Conservation (phyloP, 2,113 vertebrate species). For the Columba livia region DNA sequence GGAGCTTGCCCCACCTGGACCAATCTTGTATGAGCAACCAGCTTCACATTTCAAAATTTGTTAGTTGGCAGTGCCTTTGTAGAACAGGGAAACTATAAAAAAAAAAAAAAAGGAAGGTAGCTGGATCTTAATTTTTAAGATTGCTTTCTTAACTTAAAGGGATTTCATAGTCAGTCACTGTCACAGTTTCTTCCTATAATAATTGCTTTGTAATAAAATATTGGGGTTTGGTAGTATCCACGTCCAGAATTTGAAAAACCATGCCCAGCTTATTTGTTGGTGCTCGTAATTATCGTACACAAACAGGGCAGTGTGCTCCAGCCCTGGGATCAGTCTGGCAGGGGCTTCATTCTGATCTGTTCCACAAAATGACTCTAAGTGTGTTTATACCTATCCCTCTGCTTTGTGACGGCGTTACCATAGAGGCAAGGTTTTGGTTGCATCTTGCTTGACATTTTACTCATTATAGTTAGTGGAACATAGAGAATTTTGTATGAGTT, state of each 20-base stretch:
- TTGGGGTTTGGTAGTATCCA: background rate
- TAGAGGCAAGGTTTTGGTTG: background rate
- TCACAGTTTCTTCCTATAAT: background rate
- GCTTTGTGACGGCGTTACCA: background rate
- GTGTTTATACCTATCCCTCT: background rate
- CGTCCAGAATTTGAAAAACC: background rate
- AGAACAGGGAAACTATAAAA: background rate
- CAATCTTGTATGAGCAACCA: background rate
- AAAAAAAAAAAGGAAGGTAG: background rate
- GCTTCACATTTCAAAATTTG: background rate
- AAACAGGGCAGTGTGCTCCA: background rate
- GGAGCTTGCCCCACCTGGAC: background rate
- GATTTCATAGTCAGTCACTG: background rate
- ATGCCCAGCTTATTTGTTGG: background rate
- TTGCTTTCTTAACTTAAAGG: background rate
- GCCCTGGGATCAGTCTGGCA: background rate
- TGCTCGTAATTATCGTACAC: background rate
- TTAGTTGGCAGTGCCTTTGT: background rate
- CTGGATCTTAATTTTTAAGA: background rate
- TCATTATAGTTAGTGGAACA: background rate
- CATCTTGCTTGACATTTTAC: background rate
- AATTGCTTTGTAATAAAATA: background rate
- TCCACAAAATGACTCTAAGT: background rate
- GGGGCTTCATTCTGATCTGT: background rate
- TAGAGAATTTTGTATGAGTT: background rate